Evolutionary conservation across 2,888 invertebrate species (phyloP), one percentile per base, ranked within the genome.

Genomic region (Cephonodes hylas): DNA sequence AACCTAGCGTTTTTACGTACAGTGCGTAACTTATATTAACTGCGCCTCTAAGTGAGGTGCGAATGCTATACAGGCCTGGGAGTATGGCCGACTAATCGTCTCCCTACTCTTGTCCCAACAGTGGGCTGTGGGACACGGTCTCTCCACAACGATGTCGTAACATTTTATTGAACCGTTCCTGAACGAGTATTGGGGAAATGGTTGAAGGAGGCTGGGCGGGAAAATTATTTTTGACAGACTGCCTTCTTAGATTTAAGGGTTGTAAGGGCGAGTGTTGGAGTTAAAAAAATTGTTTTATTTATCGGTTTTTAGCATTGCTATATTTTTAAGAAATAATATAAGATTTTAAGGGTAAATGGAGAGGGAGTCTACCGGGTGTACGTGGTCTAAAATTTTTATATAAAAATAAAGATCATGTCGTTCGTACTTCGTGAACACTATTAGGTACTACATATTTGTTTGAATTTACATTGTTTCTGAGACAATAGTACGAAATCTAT

Each of bases 131-230:
- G 34, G 34, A 34, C 6, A 34, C 1, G 4, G 13, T 38, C n/a
- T 20, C 10, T 31, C 10, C 10, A 10, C 10, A 3, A 27, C 18
- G 15, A 48, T 20, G 31, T 31, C 53, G 31, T 53, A 27, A 53
- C 53, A 18, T 53, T 53, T 53, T 53, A 53, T 31, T 31, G 31
- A 31, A 53, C 45, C 53, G 25, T 18, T 27, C 18, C 27, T 53
- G 31, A 53, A 53, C 27, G 31, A 31, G 53, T 27, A 18, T 53
- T 27, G 53, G 53, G 31, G 53, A 53, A 46, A 53, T 53, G 27
- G 15, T 53, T 31, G 20, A 10, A 45, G 45, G 23, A 23, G 13
- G 10, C 22, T 20, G 18, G 15, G 15, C 15, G 25, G 5, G 46
- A 10, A 53, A 53, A 53, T 53, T 31, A 53, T 53, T 53, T 53